phyloP scores from a whole-genome alignment of 2,797 vertebrate genomes.

The Xenops minutus region DNA sequence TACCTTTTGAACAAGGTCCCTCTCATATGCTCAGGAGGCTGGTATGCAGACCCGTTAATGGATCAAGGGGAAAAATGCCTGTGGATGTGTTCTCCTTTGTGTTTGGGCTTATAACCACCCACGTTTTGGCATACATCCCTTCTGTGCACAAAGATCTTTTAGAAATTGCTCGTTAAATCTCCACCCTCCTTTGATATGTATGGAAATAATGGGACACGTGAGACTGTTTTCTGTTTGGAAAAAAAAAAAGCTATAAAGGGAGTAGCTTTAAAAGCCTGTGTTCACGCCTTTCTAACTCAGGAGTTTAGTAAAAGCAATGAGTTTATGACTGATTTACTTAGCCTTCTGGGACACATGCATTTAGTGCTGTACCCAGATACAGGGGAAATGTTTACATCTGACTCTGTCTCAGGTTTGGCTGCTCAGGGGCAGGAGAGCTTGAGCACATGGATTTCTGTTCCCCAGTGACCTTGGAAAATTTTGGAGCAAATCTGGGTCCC shows the following conservation, averaged over 20 bases:
- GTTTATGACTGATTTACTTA: neutral
- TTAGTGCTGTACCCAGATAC: neutral
- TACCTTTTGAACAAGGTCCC: constrained; percentile 65
- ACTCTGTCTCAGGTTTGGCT: neutral
- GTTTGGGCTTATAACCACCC: constrained; percentile 64
- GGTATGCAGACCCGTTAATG: constrained; percentile 63
- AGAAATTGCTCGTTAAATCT: constrained; percentile 58
- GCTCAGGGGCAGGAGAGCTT: neutral
- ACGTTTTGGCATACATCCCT: constrained; percentile 65
- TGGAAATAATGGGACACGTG: constrained; percentile 65
- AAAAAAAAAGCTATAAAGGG: neutral
- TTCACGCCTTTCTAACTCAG: neutral
- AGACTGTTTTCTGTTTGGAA: constrained; percentile 38
- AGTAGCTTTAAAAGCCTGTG: constrained; percentile 23
- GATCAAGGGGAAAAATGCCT: constrained; percentile 66
- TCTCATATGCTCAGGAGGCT: constrained; percentile 43
- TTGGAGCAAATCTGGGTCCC: neutral
- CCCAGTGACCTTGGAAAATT: neutral
- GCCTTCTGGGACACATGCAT: neutral
- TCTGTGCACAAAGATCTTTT: constrained; percentile 69
- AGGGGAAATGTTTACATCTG: neutral
- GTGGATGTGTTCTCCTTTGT: constrained; percentile 66
- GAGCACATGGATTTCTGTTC: neutral
- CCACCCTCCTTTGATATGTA: constrained; percentile 68
- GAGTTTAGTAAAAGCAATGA: neutral